phyloP scores from a whole-genome alignment of 2,113 vertebrate genomes.

The Pholis gunnellus region DNA sequence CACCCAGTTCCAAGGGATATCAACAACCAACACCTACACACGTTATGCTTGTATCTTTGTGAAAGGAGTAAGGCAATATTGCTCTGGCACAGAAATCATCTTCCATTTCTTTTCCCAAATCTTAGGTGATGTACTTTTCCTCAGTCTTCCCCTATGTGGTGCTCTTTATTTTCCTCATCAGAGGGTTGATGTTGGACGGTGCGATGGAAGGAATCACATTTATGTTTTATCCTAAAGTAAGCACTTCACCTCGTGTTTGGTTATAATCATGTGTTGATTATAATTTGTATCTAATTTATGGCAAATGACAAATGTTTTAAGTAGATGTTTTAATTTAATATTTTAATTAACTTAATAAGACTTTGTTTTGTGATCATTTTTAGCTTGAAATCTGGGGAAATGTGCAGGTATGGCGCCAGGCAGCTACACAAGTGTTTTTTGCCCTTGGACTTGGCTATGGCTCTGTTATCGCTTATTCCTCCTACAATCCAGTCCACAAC shows the following conservation, averaged over 20 bases:
- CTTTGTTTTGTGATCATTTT: constrained; percentile 5
- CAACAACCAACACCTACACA: not conserved
- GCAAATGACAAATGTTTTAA: not conserved
- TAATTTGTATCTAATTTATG: not conserved
- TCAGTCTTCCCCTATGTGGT: constrained; percentile 85
- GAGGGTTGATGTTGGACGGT: constrained; percentile 86
- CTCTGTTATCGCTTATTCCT: constrained; percentile 97
- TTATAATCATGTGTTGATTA: not conserved
- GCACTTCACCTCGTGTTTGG: not conserved
- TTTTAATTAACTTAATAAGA: not conserved
- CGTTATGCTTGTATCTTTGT: not conserved
- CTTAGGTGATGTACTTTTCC: constrained; percentile 85
- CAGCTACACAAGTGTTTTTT: constrained; percentile 97
- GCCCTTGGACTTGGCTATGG: constrained; percentile 98
- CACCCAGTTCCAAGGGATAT: not conserved
- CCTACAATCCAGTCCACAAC: constrained; percentile 98
- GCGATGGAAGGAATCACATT: constrained; percentile 83
- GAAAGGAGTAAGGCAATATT: not conserved
- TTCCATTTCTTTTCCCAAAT: constrained; percentile 18
- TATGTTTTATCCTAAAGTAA: constrained; percentile 86
- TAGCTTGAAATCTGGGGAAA: constrained; percentile 95
- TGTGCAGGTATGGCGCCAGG: constrained; percentile 96
- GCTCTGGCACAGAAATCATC: constrained; percentile 10
- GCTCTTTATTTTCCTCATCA: constrained; percentile 86
- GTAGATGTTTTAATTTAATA: not conserved